Evolutionary conservation across 2,888 invertebrate genomes (phyloP).

Genomic region (Trypoxylon attenuatum): DNA sequence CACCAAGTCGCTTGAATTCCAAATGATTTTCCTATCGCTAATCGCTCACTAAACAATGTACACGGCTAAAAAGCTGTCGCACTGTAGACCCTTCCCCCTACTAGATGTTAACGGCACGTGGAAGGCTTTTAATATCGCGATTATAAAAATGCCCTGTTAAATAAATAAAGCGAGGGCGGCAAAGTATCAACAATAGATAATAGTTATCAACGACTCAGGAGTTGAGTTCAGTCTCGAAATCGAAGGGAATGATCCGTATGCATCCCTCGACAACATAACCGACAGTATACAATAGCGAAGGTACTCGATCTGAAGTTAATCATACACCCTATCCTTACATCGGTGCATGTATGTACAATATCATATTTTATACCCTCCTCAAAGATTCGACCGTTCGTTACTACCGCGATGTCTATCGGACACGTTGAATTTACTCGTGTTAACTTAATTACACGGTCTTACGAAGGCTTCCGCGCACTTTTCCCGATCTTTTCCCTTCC

Average conservation of each 20-base stretch:
- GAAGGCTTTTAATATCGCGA: conserved; percentile 14
- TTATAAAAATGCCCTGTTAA: conserved; percentile 26
- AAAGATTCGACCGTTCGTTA: conserved; percentile 5
- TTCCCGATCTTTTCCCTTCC: conserved; percentile 13
- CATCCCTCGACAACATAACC: conserved; percentile 18
- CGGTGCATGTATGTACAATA: neutral
- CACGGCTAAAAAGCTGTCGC: neutral
- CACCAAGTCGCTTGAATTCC: too few relatives aligned
- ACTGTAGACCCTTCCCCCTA: neutral
- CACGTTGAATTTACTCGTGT: neutral
- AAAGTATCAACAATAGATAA: conserved; percentile 23
- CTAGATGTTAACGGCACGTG: neutral
- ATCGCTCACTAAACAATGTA: neutral
- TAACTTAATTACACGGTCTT: conserved; percentile 8
- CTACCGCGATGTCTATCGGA: neutral
- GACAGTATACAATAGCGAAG: conserved; percentile 10
- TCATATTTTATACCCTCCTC: neutral
- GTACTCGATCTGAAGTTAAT: conserved; percentile 13
- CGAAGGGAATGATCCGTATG: conserved; percentile 33
- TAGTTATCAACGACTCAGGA: conserved; percentile 35
- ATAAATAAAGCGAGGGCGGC: conserved; percentile 29
- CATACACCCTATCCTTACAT: conserved; percentile 10
- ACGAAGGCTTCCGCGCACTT: conserved; percentile 18
- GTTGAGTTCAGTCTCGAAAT: conserved; percentile 42
- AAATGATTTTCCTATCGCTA: too few relatives aligned